Percentiles rank a stretch among this genome's conserved stretches.
Evolutionary conservation across 2,113 vertebrate species (phyloP).

Genomic region (Neotoma lepida): DNA sequence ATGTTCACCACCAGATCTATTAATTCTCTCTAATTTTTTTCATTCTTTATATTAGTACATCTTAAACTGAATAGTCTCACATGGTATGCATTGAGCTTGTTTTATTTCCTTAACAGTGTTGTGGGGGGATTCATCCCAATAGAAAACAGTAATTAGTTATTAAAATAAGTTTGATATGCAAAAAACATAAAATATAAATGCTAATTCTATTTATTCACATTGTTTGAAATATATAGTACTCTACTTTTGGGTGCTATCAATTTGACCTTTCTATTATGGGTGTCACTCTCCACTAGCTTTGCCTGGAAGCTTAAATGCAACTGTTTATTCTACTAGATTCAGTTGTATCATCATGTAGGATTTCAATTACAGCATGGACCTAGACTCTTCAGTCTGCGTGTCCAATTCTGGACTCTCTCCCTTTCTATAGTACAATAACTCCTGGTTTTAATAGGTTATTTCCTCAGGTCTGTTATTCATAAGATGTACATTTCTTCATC

Average conservation of each 20-base stretch:
- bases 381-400: not conserved
- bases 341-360: constrained; percentile 4
- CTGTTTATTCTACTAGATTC: constrained; percentile 11
- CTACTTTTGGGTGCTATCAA: not conserved
- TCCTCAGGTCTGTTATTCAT: constrained; percentile 45
- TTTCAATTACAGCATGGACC: constrained; percentile 33
- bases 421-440: constrained; percentile 41
- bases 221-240: not conserved
- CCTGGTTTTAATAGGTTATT: constrained; percentile 45
- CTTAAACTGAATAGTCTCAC: constrained; percentile 32
- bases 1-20: constrained; percentile 6
- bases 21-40: constrained; percentile 17
- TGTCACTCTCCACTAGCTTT: constrained; percentile 37
- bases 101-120: constrained; percentile 47
- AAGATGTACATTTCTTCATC: constrained; percentile 58
- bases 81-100: not conserved
- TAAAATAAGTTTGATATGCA: constrained; percentile 21
- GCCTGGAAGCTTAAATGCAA: constrained; percentile 35
- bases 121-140: constrained; percentile 28
- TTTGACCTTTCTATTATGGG: constrained; percentile 22
- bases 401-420: constrained; percentile 47
- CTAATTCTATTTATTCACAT: not conserved
- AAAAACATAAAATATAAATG: constrained; percentile 22
- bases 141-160: constrained; percentile 10
- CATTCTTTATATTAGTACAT: not conserved